Percentiles rank a stretch among this genome's conserved stretches.
Conservation (phyloP, 2,888 invertebrate genomes). For the Leptopterna dolabrata region DNA sequence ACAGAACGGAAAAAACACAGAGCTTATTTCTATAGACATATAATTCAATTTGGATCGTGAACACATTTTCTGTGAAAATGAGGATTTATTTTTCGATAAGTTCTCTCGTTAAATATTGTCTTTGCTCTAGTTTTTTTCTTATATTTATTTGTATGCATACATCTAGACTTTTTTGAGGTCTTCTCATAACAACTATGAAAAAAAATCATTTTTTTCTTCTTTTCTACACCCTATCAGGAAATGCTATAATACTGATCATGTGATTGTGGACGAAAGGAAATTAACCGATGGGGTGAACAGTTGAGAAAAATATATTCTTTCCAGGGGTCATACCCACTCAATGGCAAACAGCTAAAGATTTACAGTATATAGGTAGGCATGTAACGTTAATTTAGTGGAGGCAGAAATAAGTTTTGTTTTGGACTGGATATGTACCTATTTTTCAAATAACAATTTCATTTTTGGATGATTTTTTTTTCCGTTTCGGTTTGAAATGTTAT, state of each 20-base stretch:
- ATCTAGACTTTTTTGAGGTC: constrained; percentile 54
- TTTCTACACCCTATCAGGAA: constrained; percentile 29
- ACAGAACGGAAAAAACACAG: constrained; percentile 27
- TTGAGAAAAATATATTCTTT: not conserved
- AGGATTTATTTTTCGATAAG: not conserved
- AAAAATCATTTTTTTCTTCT: not conserved
- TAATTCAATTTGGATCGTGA: constrained; percentile 34
- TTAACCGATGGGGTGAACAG: not conserved
- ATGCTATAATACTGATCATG: constrained; percentile 41
- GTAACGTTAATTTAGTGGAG: not conserved
- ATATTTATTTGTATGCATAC: constrained; percentile 38
- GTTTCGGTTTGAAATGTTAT: not conserved
- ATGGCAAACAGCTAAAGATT: not conserved
- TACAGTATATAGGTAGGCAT: not conserved
- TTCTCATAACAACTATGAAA: constrained; percentile 52
- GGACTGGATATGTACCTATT: constrained; percentile 33
- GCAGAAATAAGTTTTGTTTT: not conserved
- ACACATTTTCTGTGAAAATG: constrained; percentile 42
- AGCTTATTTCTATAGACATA: constrained; percentile 1
- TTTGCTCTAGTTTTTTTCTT: constrained; percentile 46
- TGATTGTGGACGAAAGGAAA: not conserved
- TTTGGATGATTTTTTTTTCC: not conserved
- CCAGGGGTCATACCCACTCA: not conserved
- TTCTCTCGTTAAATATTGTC: constrained; percentile 43
- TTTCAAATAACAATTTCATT: constrained; percentile 31